A percentile compares a stretch with the other conserved stretches of the same genome.
Conservation (phyloP, 2,113 vertebrate genomes). For the Labrus mixtus region DNA sequence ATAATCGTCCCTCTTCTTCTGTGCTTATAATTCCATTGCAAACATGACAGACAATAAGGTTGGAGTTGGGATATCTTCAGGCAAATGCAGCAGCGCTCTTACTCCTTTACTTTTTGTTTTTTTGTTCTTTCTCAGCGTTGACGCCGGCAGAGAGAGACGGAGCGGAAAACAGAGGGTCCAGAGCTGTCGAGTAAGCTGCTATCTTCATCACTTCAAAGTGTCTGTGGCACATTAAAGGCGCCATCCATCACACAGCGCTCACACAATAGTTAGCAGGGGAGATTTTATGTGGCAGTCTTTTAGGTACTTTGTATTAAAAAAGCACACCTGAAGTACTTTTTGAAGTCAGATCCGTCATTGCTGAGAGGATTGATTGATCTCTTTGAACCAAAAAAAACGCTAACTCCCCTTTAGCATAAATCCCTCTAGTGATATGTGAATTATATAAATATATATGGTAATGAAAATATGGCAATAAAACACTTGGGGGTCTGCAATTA, state of each 20-base stretch:
- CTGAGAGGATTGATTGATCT: slow-evolving; percentile 21
- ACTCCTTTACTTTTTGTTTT: slow-evolving; percentile 20
- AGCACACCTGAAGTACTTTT: slow-evolving; percentile 21
- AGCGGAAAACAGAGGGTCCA: slow-evolving; percentile 71
- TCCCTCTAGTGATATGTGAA: slow-evolving; percentile 3
- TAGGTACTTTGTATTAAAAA: slow-evolving; percentile 53
- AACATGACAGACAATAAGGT: slow-evolving; percentile 69
- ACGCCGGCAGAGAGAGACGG: slow-evolving; percentile 50
- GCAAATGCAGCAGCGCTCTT: slow-evolving; percentile 10
- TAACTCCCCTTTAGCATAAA: neutral
- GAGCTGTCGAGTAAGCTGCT: slow-evolving; percentile 69
- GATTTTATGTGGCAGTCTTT: slow-evolving; percentile 36
- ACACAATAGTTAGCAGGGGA: slow-evolving; percentile 53
- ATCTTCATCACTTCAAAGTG: slow-evolving; percentile 72
- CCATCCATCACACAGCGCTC: slow-evolving; percentile 58
- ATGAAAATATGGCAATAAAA: neutral
- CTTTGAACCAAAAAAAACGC: slow-evolving; percentile 1
- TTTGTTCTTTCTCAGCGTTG: neutral
- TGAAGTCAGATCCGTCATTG: slow-evolving; percentile 6
- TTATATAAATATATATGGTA: neutral
- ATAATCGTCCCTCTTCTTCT: slow-evolving; percentile 60
- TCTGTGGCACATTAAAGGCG: slow-evolving; percentile 59
- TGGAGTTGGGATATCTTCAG: slow-evolving; percentile 65
- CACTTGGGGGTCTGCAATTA: no score
- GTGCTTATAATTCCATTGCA: slow-evolving; percentile 57